Conservation (phyloP, 2,113 vertebrate species). For the Baryphthengus martii region DNA sequence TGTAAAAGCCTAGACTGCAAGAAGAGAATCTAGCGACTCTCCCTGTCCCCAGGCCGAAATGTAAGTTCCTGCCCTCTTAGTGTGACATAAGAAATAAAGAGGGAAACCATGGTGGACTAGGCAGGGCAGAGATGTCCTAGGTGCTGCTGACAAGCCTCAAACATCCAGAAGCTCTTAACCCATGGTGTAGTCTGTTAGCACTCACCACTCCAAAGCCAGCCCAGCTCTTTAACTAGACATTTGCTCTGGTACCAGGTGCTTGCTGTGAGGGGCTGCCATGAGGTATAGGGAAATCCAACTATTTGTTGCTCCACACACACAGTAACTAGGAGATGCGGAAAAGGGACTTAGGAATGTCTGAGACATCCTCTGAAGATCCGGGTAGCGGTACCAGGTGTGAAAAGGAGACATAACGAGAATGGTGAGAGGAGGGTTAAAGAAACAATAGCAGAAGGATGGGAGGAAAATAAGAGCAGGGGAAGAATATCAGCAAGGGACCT, state of each 20-base stretch:
- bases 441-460: background rate
- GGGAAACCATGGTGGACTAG: background rate
- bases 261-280: conserved; percentile 48
- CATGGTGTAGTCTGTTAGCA: background rate
- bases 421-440: background rate
- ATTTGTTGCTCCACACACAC: background rate
- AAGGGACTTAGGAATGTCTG: background rate
- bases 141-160: background rate
- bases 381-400: background rate
- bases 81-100: background rate
- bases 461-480: background rate
- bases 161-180: background rate
- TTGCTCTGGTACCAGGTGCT: conserved; percentile 74
- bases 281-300: conserved; percentile 60
- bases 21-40: background rate
- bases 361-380: background rate
- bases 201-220: background rate
- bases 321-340: background rate
- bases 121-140: background rate
- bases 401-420: background rate
- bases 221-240: conserved; percentile 72
- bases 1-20: background rate
- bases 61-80: background rate
- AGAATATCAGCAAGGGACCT: background rate
- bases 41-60: background rate